Base-by-base conservation (phyloP, 2,113 vertebrate genomes). In the Hippopotamus amphibius region DNA sequence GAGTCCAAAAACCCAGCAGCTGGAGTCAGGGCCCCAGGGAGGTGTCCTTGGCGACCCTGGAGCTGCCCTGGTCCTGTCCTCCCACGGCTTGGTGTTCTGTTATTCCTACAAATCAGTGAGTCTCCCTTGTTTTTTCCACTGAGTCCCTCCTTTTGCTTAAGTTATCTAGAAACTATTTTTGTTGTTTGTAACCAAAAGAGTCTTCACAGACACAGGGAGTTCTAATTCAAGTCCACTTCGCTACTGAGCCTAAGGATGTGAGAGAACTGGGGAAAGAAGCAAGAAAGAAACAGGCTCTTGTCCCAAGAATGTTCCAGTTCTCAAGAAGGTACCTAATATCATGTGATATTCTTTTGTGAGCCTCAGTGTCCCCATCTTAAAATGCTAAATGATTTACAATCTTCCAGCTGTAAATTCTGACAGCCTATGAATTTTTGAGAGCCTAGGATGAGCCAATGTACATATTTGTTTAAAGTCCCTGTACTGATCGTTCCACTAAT, bases 71-170 rank as follows among this genome's bases (percentile, higher is more conserved):
- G 22, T 30, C 41, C 9, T 69, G 19, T 33, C 84, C 15, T 53
- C n/a, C n/a, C 6, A 3, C 0, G 0, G 33, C 6, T 2, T 8
- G 14, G 22, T 88, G 41, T 55, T 71, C n/a, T 68, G 55, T 43
- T 81, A 65, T 77, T 46, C 65, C 77, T 68, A 9, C 6, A 7
- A 30, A 76, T 22, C 61, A 61, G 0, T 33, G 77, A 63, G 4
- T 19, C 28, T 63, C 4, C 55, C 55, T 37, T 9, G 2, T 7
- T 17, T 63, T 89, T 92, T 84, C 26, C 26, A 63, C 15, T 37
- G 41, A 72, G 53, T 50, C 9, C 41, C 19, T 41, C 43, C 53
- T 57, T 37, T 63, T 59, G 24, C 30, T 92, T 30, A 63, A 33
- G 41, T 85, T 57, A 85, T 53, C 30, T 77, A 46, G 30, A 74